Evolutionary conservation across 2,113 vertebrate genomes (phyloP).

Genomic region (Pelecanoides urinatrix): DNA sequence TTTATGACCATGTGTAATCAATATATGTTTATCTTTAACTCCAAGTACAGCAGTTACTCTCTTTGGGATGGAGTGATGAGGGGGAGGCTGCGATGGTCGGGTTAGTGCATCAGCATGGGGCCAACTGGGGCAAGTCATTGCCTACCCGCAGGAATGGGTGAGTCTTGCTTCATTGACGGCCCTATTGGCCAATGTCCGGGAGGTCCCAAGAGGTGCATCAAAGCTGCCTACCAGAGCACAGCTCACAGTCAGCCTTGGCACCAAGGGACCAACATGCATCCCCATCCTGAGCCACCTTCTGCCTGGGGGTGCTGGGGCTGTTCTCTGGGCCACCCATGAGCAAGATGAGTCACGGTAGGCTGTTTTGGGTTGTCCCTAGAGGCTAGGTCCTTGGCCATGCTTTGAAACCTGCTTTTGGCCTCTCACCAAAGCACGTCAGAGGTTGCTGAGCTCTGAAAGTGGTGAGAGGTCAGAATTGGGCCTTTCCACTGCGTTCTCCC

Average conservation of each 20-base stretch:
- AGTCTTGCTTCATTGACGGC: not conserved
- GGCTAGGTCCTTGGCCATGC: not conserved
- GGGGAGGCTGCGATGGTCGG: not conserved
- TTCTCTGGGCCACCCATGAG: not conserved
- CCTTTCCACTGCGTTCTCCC: constrained; percentile 41
- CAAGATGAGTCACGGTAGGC: fast-evolving
- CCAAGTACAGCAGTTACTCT: constrained; percentile 56
- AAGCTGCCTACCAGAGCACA: not conserved
- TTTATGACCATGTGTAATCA: constrained; percentile 65
- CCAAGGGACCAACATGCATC: not conserved
- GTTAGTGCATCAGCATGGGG: not conserved
- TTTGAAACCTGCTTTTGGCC: constrained; percentile 36
- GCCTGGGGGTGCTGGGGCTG: not conserved
- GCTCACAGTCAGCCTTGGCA: not conserved
- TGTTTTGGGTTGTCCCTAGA: not conserved
- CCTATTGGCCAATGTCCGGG: fast-evolving
- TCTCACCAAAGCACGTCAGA: not conserved
- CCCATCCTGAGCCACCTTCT: not conserved
- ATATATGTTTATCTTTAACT: constrained; percentile 65
- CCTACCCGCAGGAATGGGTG: not conserved
- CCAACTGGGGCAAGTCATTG: not conserved
- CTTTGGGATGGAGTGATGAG: constrained; percentile 46
- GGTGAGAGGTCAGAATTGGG: constrained; percentile 19
- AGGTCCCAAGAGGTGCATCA: not conserved
- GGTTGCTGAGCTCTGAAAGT: not conserved